Evolutionary conservation across 1,140 invertebrate genomes (phyloP), one percentile per base, ranked within the genome.

Genomic region (Hormaphis cornu): DNA sequence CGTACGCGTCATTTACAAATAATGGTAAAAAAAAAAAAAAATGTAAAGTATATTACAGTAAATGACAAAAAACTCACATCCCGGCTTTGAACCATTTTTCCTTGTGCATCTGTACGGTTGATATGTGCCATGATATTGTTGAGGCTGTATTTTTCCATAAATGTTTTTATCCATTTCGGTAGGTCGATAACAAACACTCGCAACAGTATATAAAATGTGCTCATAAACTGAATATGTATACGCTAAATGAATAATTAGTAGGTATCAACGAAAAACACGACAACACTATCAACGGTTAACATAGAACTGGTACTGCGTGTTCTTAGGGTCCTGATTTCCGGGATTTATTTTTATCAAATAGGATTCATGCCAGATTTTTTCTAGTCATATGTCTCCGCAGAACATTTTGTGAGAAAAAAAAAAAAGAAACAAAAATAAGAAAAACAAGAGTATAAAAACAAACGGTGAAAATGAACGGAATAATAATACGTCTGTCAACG

Each of bases 121-220:
- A 77, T 89, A 86, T 12, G 52, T 56, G 26, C 54, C 69, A 33
- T 66, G 61, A 66, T 66, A 66, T 75, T 85, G 86, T 72, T 87
- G 87, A 14, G 87, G 88, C 74, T 86, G 83, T 72, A 89, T 81
- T 79, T 90, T 90, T 70, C 88, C 88, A 76, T 91, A 91, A 87
- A 90, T 90, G 76, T 88, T 88, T 76, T 88, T 82, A 83, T 91
- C 89, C 88, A 91, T 66, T 35, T 66, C 18, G 26, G 40, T 63
- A 40, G 12, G 18, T 24, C 8, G 26, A 61, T 61, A 33, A 46
- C 26, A 28, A 28, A 63, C 2, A 12, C 40, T 1, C 40, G 18
- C 28, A 20, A 4, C 28, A n/a, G n/a, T n/a, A n/a, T n/a, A n/a
- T n/a, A n/a, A n/a, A n/a, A n/a, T n/a, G n/a, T n/a, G n/a, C n/a